Evolutionary conservation across 2,888 invertebrate species (phyloP).

Genomic region (Tetragonisca angustula): DNA sequence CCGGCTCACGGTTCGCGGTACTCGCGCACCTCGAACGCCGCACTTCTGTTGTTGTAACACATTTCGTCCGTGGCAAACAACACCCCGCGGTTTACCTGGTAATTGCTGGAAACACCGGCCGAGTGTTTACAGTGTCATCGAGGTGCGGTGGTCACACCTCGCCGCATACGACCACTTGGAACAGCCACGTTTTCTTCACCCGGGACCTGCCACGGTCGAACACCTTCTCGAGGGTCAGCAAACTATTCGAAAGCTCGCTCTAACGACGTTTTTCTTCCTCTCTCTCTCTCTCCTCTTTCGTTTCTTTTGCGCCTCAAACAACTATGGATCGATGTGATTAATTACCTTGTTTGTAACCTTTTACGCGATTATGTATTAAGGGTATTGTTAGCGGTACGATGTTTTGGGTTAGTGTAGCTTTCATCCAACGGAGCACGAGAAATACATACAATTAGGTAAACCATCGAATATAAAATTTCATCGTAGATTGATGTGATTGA

Average conservation of each 20-base stretch:
- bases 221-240: constrained; percentile 13
- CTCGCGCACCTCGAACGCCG: constrained; percentile 25
- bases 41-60: constrained; percentile 74
- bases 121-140: constrained; percentile 81
- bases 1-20: background rate
- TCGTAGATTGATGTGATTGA: background rate
- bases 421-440: background rate
- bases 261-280: background rate
- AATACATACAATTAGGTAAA: background rate
- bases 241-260: constrained; percentile 20
- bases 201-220: constrained; percentile 40
- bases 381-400: background rate
- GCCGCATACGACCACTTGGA: constrained; percentile 55
- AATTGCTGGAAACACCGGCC: constrained; percentile 79
- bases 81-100: constrained; percentile 71
- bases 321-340: background rate
- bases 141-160: constrained; percentile 69
- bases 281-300: too few species aligned
- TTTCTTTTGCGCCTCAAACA: too few species aligned
- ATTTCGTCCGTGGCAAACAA: constrained; percentile 75
- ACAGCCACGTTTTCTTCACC: constrained; percentile 54
- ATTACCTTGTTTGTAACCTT: background rate
- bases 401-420: background rate
- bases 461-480: too few species aligned
- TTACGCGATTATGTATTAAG: background rate